Conservation (phyloP, 2,113 vertebrate genomes). For the Pseudorasbora parva region DNA sequence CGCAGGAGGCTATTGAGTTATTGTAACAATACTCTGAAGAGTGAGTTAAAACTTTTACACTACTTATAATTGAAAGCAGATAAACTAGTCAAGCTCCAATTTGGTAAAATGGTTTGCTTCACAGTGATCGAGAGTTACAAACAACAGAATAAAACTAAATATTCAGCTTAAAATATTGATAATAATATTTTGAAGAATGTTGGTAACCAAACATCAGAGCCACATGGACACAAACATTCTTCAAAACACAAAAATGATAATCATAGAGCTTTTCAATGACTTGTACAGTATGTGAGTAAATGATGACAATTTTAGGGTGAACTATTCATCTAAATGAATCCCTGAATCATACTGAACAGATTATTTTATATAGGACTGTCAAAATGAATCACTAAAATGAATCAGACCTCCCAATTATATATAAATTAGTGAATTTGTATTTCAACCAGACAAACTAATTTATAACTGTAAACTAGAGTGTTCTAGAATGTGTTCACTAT, state of each 20-base stretch:
- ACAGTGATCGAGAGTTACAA: background rate
- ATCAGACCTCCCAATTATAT: background rate
- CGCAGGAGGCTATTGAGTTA: background rate
- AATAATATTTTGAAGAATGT: no score
- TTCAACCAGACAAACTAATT: background rate
- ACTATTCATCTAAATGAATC: no score
- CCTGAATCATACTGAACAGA: background rate
- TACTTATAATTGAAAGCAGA: slow-evolving; percentile 13
- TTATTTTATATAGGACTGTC: background rate
- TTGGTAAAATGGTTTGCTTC: background rate
- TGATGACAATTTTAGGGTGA: no score
- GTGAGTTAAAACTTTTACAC: background rate
- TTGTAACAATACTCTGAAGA: background rate
- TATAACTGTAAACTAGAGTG: background rate
- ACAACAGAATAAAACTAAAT: background rate
- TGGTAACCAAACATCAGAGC: no score
- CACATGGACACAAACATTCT: no score
- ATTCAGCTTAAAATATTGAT: background rate
- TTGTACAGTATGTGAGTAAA: no score
- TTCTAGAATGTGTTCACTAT: background rate
- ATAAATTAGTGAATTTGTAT: background rate
- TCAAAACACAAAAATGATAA: no score
- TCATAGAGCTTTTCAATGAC: no score
- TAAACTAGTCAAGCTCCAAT: background rate
- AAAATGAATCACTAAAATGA: no score